Percentiles rank a stretch among this genome's conserved stretches.
phyloP scores from a whole-genome alignment of 2,113 vertebrate genomes.

The Sterrhoptilus dennistouni region DNA sequence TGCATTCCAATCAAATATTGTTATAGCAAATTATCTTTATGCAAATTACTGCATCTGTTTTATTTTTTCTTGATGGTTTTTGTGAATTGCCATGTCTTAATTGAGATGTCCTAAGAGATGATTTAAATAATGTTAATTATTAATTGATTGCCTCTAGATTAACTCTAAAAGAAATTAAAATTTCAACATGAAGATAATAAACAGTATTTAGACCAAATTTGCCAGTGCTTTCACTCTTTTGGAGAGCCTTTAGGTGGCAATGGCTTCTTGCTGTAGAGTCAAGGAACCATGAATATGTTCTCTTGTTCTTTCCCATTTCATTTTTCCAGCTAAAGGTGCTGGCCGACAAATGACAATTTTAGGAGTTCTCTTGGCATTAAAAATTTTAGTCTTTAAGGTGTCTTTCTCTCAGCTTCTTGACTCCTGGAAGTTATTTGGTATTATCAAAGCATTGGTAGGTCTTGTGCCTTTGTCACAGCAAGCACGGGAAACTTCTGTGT shows the following conservation, averaged over 20 bases:
- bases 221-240: background rate
- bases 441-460: background rate
- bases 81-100: background rate
- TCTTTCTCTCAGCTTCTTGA: background rate
- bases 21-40: background rate
- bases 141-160: background rate
- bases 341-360: background rate
- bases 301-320: background rate
- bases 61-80: background rate
- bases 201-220: background rate
- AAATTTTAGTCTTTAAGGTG: background rate
- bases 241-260: background rate
- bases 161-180: background rate
- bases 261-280: background rate
- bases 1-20: background rate
- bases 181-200: background rate
- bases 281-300: background rate
- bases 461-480: background rate
- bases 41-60: background rate
- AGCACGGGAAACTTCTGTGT: background rate
- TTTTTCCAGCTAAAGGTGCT: background rate
- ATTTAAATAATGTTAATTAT: background rate
- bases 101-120: background rate
- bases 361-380: background rate
- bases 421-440: background rate